Conservation (phyloP, 2,797 vertebrate species). For the Argyrosomus regius region DNA sequence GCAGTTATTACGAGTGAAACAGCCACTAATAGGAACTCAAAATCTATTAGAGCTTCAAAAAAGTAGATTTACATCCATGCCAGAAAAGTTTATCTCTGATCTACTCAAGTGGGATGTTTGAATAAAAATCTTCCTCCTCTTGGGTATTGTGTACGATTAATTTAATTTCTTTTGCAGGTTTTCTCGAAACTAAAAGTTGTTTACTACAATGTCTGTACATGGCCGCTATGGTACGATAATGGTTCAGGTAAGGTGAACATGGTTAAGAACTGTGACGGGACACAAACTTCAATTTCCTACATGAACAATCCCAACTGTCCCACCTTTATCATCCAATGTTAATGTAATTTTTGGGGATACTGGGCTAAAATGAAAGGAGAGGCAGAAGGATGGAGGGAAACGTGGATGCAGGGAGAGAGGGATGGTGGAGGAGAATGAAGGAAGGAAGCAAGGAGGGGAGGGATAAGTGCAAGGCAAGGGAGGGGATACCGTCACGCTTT, state of each 20-base stretch:
- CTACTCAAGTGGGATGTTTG: background rate
- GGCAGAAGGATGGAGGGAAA: slow-evolving; percentile 37
- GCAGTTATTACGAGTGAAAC: slow-evolving; percentile 7
- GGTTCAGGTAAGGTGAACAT: background rate
- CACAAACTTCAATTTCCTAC: background rate
- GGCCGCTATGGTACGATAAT: background rate
- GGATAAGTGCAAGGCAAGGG: slow-evolving; percentile 52
- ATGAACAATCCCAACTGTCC: background rate
- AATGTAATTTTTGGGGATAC: rapidly evolving
- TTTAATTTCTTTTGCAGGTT: no score
- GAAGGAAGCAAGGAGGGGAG: slow-evolving; percentile 25
- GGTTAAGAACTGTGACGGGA: background rate
- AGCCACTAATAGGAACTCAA: background rate
- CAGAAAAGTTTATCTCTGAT: background rate
- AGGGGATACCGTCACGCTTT: slow-evolving; percentile 78
- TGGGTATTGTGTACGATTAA: background rate
- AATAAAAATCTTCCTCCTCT: background rate
- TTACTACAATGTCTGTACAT: background rate
- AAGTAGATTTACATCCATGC: background rate
- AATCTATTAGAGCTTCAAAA: background rate
- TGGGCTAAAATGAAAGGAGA: slow-evolving; percentile 3
- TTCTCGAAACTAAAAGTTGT: no score
- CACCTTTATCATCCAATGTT: background rate
- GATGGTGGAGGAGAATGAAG: slow-evolving; percentile 28
- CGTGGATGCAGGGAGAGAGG: slow-evolving; percentile 11